Evolutionary conservation across 2,888 invertebrate genomes (phyloP).

Genomic region (Scaptomyza caliginosa): DNA sequence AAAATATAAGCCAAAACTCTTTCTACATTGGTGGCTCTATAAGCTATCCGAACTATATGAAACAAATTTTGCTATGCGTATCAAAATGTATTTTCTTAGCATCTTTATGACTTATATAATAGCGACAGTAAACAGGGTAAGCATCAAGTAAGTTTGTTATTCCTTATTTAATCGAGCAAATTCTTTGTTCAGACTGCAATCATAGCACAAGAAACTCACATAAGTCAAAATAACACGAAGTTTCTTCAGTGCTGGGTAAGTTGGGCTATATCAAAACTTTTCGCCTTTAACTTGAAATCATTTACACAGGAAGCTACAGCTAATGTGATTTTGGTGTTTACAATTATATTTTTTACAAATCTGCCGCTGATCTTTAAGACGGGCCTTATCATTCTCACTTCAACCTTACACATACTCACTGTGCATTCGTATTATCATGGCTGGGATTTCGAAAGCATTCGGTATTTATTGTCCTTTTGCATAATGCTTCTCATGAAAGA

Average conservation of each 20-base stretch:
- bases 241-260: constrained; percentile 76
- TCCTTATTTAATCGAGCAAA: no score
- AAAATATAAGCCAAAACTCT: neutral
- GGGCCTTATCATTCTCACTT: constrained; percentile 86
- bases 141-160: neutral
- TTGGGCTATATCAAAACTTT: neutral
- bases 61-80: constrained; percentile 9
- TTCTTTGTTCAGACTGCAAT: neutral
- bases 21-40: constrained; percentile 21
- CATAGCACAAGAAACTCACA: constrained; percentile 21
- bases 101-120: constrained; percentile 87
- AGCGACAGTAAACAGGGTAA: constrained; percentile 27
- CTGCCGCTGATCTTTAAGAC: constrained; percentile 93
- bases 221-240: neutral
- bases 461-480: constrained; percentile 86
- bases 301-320: constrained; percentile 84
- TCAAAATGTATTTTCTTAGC: constrained; percentile 83
- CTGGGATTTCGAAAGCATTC: constrained; percentile 86
- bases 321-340: constrained; percentile 85
- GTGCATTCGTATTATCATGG: constrained; percentile 84
- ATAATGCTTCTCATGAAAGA: constrained; percentile 92
- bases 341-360: constrained; percentile 91
- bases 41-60: constrained; percentile 14
- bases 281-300: neutral
- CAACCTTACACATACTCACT: constrained; percentile 86